Evolutionary conservation across 2,113 vertebrate species (phyloP), one percentile per base, ranked within the genome.

Genomic region (Isichthys henryi): DNA sequence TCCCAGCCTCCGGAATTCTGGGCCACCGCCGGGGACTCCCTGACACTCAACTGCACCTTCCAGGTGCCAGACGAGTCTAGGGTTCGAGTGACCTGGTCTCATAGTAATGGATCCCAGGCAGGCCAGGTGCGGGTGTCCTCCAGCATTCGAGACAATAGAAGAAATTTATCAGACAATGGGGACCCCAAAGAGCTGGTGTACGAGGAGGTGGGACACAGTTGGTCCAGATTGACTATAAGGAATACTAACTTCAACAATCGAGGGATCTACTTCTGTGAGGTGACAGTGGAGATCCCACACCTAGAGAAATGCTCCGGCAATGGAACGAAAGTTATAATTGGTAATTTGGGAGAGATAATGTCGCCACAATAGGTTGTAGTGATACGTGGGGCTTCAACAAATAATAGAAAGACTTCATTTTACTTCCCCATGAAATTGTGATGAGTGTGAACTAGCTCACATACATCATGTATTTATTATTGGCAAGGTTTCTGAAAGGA

Each of bases 241-340:
- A 48, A 0, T 1, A 17, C 90, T 23, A 82, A 0, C 0, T 0
- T 48, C 1, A 1, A 56, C 0, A 1, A 94, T 89, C 93, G 70
- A 0, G 95, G 96, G 86, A 13, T 11, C 27, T 95, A 94, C 50
- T n/a, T 6, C 3, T 96, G 95, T 62, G 0, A 10, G 1, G 27
- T 74, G 0, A 86, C 0, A 0, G 0, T 0, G 88, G 95, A 96
- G 17, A 95, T 95, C 56, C 95, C 96, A 0, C 0, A 0, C 0
- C 0, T 70, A 0, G 0, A 0, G 0, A 0, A 0, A 0, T 0
- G 0, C 0, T 0, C 0, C 0, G 93, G 89, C 90, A 87, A 6
- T 0, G 87, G 86, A 87, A 94, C 89, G 0, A 0, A 91, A 56
- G 86, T 96, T 21, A 0, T 21, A 6, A 62, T 94, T 17, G 1